Percentiles rank a stretch among this genome's conserved stretches.
Evolutionary conservation across 2,797 vertebrate species (phyloP).

Genomic region (Urophycis tenuis): DNA sequence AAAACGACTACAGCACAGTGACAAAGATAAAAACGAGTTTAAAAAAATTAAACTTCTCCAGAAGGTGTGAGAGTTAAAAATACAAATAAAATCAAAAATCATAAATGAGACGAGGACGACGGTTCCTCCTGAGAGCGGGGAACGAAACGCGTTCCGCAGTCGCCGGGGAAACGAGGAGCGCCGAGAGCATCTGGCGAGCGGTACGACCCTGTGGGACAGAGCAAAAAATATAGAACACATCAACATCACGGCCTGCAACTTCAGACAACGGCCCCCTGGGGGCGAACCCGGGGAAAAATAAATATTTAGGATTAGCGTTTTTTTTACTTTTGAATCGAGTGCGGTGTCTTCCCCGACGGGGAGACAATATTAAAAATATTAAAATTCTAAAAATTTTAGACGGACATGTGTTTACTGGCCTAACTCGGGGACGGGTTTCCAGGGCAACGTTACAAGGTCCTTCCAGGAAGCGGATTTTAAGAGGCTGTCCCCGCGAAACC

Average conservation of each 20-base stretch:
- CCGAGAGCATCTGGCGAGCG: conserved; percentile 71
- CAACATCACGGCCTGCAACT: conserved; percentile 47
- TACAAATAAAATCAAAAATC: conserved; percentile 17
- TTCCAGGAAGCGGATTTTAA: neutral
- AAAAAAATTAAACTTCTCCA: conserved; percentile 58
- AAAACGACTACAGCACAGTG: conserved; percentile 57
- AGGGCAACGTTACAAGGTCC: neutral
- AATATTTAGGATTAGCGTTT: neutral
- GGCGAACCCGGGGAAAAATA: neutral
- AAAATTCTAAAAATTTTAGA: no score
- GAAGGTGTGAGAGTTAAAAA: conserved; percentile 16
- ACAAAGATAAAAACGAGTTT: conserved; percentile 49
- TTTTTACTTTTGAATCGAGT: neutral
- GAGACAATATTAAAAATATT: neutral
- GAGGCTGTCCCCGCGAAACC: conserved; percentile 32
- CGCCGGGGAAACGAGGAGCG: conserved; percentile 66
- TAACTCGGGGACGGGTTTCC: neutral
- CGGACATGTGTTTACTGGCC: no score
- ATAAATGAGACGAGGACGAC: conserved; percentile 60
- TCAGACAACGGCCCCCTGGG: neutral
- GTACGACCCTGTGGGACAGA: conserved; percentile 63
- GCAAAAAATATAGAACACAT: conserved; percentile 72
- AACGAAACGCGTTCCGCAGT: conserved; percentile 74
- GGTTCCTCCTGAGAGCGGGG: conserved; percentile 68
- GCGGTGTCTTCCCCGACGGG: neutral